These are phyloP conservation scores for Danio kyathit DNA, from an alignment of 2,797 vertebrate genomes.

Conservation along the genomic window DNA sequence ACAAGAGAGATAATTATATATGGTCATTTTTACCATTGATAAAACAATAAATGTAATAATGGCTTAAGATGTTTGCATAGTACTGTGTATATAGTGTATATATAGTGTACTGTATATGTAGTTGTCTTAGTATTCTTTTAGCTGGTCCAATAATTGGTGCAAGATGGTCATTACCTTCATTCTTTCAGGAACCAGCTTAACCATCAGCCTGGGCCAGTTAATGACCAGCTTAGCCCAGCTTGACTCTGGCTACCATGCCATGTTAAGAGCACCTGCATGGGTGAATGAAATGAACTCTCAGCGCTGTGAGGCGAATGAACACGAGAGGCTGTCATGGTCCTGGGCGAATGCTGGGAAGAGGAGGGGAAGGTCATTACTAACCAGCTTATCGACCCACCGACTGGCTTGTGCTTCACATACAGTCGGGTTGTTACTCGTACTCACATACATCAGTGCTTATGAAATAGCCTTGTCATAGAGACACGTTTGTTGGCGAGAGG, in stretches of 20 bases:
- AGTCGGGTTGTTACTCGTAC: not conserved
- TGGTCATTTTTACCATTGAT: too few relatives aligned
- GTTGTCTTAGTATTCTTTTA: not conserved
- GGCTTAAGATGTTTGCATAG: too few relatives aligned
- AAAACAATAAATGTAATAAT: too few relatives aligned
- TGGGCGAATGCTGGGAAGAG: not conserved
- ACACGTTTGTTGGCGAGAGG: not conserved
- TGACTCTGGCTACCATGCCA: not conserved
- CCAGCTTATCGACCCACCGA: slow-evolving; percentile 23
- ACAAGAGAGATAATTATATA: too few relatives aligned
- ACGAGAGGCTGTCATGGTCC: not conserved
- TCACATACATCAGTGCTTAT: slow-evolving; percentile 13
- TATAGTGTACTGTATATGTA: not conserved
- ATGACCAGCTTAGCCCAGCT: not conserved
- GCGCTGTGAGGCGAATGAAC: not conserved
- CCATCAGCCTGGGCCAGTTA: not conserved
- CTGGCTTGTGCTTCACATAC: slow-evolving; percentile 12
- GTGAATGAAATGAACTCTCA: not conserved
- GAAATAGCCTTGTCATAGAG: slow-evolving; percentile 35
- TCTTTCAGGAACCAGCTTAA: not conserved
- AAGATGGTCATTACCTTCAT: not conserved
- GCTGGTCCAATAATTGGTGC: not conserved
- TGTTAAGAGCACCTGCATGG: not conserved
- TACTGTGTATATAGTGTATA: too few relatives aligned
- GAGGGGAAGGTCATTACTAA: slow-evolving; percentile 30